Base-by-base conservation (phyloP, 2,113 vertebrate species). In the Crotalus viridis region DNA sequence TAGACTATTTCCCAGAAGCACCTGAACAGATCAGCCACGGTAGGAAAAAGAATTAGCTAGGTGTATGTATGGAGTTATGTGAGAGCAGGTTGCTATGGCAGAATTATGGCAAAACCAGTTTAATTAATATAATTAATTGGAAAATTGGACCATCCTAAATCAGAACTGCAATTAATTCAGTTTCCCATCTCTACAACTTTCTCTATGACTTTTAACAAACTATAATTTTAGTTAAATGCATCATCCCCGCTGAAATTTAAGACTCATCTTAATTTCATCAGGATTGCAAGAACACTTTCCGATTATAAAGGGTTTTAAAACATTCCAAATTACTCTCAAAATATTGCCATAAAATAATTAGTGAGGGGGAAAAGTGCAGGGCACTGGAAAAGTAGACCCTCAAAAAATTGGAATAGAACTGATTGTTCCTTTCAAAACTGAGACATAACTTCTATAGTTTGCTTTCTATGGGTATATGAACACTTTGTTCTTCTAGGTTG, bases 261-360 rank as follows among this genome's bases (percentile, higher is more conserved):
- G 92, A 93, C 90, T 85, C 57, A 39, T 94, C 95, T 81, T 28
- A 89, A 90, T 12, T 13, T 46, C 51, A 59, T 89, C 26, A 48
- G 26, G 56, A 19, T 48, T 92, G 56, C 90, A 91, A 51, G 93
- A 95, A 43, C 3, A 17, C 22, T 69, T 92, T 92, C 92, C 54
- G 91, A 93, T 92, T 93, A 94, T 94, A 92, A 95, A 88, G 46
- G 95, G 93, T 93, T 95, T 95, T 92, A 91, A 56, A 95, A 86
- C 46, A 93, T 94, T 92, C 28, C 26, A 24, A 61, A 74, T 22
- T 10, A 22, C 61, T 94, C 94, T 94, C 74, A 91, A 91, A 95
- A 94, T 57, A 52, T 43, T 61, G 64, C 57, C 43, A 89, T 6
- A 9, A 91, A 10, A 54, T n/a, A 15, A 81, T 89, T 89, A 94